Conservation (phyloP, 2,113 vertebrate species). For the Oxygymnocypris stewartii region DNA sequence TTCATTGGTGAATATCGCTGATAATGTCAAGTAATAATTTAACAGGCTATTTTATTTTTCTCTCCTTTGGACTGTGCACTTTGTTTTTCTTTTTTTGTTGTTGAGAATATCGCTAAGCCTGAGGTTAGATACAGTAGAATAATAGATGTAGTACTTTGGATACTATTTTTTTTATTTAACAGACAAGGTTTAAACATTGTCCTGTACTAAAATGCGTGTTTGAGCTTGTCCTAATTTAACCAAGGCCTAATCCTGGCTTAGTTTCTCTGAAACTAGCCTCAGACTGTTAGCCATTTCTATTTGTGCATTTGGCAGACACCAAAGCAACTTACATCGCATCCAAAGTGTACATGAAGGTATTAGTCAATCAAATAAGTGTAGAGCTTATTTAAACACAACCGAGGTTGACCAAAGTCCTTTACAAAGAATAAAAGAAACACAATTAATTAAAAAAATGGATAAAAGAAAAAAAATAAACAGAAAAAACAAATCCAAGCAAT, state of each 20-base stretch:
- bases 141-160: neutral
- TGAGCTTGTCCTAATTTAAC: neutral
- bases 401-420: no score
- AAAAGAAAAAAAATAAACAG: no score
- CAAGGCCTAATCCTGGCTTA: neutral
- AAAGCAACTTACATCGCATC: neutral
- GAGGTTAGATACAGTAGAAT: neutral
- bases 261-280: no score
- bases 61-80: conserved; percentile 38
- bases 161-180: neutral
- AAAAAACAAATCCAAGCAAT: no score
- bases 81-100: neutral
- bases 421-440: no score
- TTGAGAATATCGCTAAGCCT: conserved; percentile 2
- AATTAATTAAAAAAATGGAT: no score
- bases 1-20: conserved; percentile 21
- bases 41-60: conserved; percentile 16
- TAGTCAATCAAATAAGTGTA: no score
- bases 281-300: neutral
- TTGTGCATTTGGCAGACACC: neutral
- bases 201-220: neutral
- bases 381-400: no score
- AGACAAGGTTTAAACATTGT: neutral
- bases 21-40: conserved; percentile 43
- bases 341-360: neutral